Conservation (phyloP, 2,888 invertebrate species). For the Rhingia rostrata region DNA sequence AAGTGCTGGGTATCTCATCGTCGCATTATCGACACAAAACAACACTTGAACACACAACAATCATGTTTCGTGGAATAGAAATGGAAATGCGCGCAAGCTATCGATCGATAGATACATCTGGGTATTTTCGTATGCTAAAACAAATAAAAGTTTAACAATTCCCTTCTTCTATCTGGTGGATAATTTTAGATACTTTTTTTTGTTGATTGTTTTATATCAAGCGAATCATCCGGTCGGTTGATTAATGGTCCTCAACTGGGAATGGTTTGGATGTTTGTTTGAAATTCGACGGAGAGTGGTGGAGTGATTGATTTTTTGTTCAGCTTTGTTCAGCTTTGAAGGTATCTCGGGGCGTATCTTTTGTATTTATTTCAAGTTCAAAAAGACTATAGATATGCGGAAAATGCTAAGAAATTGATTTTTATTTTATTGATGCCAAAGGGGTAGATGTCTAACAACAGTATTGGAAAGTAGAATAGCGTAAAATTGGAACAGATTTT, state of each 20-base stretch:
- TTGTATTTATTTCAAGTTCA: slow-evolving; percentile 29
- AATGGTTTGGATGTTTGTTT: slow-evolving; percentile 34
- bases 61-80: slow-evolving; percentile 43
- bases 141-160: slow-evolving; percentile 28
- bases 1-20: slow-evolving; percentile 12
- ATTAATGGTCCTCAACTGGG: slow-evolving; percentile 20
- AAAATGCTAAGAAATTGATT: slow-evolving; percentile 16
- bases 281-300: slow-evolving; percentile 15
- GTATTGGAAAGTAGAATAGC: background rate
- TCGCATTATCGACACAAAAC: slow-evolving; percentile 23
- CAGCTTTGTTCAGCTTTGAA: background rate
- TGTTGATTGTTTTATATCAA: slow-evolving; percentile 29
- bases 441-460: background rate
- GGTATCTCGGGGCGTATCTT: slow-evolving; percentile 5
- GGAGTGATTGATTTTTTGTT: slow-evolving; percentile 18
- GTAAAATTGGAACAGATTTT: slow-evolving; percentile 47
- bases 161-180: slow-evolving; percentile 23
- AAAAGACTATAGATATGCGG: slow-evolving; percentile 14
- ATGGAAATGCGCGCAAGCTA: slow-evolving; percentile 14
- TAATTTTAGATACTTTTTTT: slow-evolving; percentile 57
- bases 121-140: slow-evolving; percentile 28
- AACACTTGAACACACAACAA: slow-evolving; percentile 26
- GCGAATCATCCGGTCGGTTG: slow-evolving; percentile 41
- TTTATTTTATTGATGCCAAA: slow-evolving; percentile 11
- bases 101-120: slow-evolving; percentile 31